These are phyloP conservation scores for Brenthis ino DNA, from an alignment of 2,888 invertebrate species.

Conservation along the genomic window DNA sequence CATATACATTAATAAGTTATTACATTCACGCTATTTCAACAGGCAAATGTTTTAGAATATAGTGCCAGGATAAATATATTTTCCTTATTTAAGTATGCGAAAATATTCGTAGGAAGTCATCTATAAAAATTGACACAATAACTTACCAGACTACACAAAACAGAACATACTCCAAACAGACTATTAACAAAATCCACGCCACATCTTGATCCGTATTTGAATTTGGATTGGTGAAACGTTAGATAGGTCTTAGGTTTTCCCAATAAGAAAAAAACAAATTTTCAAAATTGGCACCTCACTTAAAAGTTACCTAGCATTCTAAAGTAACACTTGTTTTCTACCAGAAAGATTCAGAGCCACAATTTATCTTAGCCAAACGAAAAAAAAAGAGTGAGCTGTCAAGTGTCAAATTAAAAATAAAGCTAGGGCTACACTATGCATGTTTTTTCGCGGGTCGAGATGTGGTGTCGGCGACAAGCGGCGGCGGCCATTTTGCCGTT, in stretches of 20 bases:
- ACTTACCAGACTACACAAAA: slow-evolving; percentile 7
- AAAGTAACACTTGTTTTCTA: background rate
- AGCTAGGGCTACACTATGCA: slow-evolving; percentile 53
- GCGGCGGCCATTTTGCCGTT: slow-evolving; percentile 66
- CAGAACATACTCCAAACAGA: background rate
- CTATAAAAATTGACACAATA: background rate
- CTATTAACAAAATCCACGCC: slow-evolving; percentile 36
- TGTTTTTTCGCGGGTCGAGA: slow-evolving; percentile 67
- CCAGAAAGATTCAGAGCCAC: slow-evolving; percentile 7
- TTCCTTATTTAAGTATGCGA: too few relatives aligned
- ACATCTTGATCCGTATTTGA: slow-evolving; percentile 52
- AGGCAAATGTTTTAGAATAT: background rate
- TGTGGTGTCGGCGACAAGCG: slow-evolving; percentile 72
- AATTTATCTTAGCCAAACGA: background rate
- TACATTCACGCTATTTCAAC: background rate
- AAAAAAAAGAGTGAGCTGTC: slow-evolving; percentile 36
- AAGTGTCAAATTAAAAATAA: slow-evolving; percentile 33
- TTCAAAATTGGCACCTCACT: slow-evolving; percentile 37
- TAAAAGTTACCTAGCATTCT: slow-evolving; percentile 8
- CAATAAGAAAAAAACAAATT: background rate
- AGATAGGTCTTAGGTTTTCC: background rate
- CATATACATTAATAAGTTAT: slow-evolving; percentile 8
- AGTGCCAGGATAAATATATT: background rate
- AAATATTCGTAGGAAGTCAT: background rate
- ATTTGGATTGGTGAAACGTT: slow-evolving; percentile 33